These are phyloP conservation scores for Callimorpha dominula DNA, from an alignment of 2,888 invertebrate genomes.

Conservation along the genomic window DNA sequence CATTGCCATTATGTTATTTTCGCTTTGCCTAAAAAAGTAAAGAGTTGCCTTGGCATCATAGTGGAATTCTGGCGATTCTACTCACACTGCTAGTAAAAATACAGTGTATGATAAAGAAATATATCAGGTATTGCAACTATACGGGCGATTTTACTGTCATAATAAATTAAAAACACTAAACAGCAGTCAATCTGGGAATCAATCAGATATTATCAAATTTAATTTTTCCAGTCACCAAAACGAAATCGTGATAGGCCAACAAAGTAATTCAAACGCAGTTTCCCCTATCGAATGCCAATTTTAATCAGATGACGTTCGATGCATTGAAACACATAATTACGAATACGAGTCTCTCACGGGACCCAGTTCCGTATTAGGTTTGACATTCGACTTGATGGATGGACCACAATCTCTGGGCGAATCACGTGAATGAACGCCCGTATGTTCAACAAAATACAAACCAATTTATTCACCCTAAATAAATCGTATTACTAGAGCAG, in stretches of 20 bases:
- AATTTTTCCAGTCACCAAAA: conserved; percentile 46
- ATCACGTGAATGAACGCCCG: conserved; percentile 81
- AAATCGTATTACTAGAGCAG: conserved; percentile 35
- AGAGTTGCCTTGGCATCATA: no score
- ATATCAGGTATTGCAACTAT: neutral
- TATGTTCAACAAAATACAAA: conserved; percentile 64
- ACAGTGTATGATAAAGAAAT: no score
- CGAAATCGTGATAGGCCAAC: conserved; percentile 43
- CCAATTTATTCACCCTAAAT: conserved; percentile 29
- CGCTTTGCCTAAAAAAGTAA: no score
- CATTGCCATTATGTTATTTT: no score
- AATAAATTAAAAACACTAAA: conserved; percentile 21
- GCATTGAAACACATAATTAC: conserved; percentile 84
- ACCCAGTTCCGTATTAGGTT: conserved; percentile 83
- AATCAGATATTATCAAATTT: conserved; percentile 53
- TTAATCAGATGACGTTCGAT: conserved; percentile 82
- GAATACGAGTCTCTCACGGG: conserved; percentile 82
- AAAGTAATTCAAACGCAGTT: conserved; percentile 50
- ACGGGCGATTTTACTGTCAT: neutral
- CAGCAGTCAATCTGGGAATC: conserved; percentile 35
- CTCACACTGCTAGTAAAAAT: no score
- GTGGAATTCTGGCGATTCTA: no score
- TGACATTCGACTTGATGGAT: conserved; percentile 86
- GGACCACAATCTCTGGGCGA: conserved; percentile 81
- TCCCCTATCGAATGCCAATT: conserved; percentile 84